Base-by-base conservation (phyloP, 2,797 vertebrate genomes). In the Oreortyx pictus region DNA sequence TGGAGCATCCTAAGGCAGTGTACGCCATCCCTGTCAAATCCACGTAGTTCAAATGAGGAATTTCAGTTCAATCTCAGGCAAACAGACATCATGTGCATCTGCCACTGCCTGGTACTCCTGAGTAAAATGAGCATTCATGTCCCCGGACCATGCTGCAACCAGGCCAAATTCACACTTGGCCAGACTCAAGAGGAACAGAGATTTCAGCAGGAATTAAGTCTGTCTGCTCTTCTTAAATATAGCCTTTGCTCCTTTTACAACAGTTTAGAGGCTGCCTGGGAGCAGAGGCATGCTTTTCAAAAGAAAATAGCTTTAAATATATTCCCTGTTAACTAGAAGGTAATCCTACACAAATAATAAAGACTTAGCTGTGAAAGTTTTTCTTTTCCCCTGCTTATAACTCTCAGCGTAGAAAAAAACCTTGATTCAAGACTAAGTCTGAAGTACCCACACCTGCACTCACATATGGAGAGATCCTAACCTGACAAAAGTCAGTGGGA, bases 341-440 rank as follows among this genome's bases (percentile, higher is more conserved):
- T 91, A 94, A 83, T 89, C 59, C 35, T 72, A 44, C 16, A n/a
- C 47, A 82, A 92, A 88, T 50, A 89, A 31, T 72, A 88, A 91
- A 95, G 59, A 14, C 12, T 86, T 82, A 74, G 66, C 76, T 89
- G 47, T 41, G 9, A 88, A 90, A 82, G 39, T 49, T n/a, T 1
- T 1, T 66, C 39, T 82, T 93, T 31, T 20, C 4, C 25, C 39
- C 66, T 89, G 33, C 82, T 90, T 72, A 64, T 83, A 81, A 64
- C 31, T 22, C 33, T 92, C 79, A 75, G 78, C 35, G 33, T 35
- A 64, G 22, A 2, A 2, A 16, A 60, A 87, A 92, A 90, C 13
- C 14, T 18, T 2, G 1, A 14, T 25, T 31, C 22, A 60, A 72
- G 81, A 14, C 19, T 68, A 81, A 88, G 22, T n/a, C 70, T 88